phyloP scores from a whole-genome alignment of 2,797 vertebrate genomes.

The Catharus ustulatus region DNA sequence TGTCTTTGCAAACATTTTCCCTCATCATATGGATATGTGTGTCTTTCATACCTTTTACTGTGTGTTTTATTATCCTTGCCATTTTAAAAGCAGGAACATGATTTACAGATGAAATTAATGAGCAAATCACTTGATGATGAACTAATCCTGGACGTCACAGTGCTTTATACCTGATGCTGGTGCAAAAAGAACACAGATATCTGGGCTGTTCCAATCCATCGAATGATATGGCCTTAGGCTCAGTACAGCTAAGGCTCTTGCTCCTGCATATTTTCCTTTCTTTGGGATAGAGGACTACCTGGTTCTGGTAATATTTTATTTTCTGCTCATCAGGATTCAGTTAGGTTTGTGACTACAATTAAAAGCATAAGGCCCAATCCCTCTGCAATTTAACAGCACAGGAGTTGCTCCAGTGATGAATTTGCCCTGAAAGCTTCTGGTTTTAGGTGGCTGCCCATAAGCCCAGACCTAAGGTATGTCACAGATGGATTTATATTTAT shows the following conservation, averaged over 20 bases:
- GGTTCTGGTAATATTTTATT: conserved; percentile 1
- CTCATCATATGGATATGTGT: not conserved
- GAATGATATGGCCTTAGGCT: not conserved
- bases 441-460: not conserved
- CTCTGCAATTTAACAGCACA: not conserved
- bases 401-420: not conserved
- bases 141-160: not conserved
- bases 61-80: conserved; percentile 55
- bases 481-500: not conserved
- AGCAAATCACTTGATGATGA: conserved; percentile 49
- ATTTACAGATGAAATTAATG: conserved; percentile 66
- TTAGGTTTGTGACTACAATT: conserved; percentile 14
- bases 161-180: not conserved
- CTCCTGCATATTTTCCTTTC: not conserved
- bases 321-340: not conserved
- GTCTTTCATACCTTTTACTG: conserved; percentile 40
- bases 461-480: not conserved
- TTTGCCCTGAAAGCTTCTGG: not conserved
- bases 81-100: conserved; percentile 53
- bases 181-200: not conserved
- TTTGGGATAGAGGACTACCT: not conserved
- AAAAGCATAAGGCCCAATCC: not conserved
- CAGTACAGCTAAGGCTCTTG: not conserved
- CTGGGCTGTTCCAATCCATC: not conserved
- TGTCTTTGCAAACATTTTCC: conserved; percentile 48